These are phyloP conservation scores for Batillaria attramentaria DNA, from an alignment of 1,140 invertebrate species.

Conservation along the genomic window DNA sequence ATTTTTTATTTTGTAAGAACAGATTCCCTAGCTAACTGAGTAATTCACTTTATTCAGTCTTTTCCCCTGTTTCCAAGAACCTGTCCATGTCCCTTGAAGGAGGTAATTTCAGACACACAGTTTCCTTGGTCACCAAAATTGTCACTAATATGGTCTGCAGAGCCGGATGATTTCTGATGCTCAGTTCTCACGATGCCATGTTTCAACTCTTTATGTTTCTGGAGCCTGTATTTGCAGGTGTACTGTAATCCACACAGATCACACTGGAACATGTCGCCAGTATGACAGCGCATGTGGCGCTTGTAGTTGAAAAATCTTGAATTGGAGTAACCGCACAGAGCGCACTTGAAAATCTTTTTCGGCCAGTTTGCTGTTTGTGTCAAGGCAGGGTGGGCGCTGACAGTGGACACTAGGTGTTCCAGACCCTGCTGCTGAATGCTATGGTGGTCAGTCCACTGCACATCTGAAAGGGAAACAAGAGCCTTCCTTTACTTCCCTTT, in stretches of 20 bases:
- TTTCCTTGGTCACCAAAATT: too few species aligned
- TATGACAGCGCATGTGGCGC: constrained; percentile 1
- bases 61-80: too few species aligned
- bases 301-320: neutral
- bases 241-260: neutral
- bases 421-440: neutral
- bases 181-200: too few species aligned
- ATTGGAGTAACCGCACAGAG: neutral
- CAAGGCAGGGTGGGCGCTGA: neutral
- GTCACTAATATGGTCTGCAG: too few species aligned
- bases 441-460: neutral
- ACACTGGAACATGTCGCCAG: constrained; percentile 10
- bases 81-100: too few species aligned
- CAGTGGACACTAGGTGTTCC: neutral
- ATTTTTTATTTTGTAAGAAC: too few species aligned
- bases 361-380: neutral
- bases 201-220: constrained; percentile 1
- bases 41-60: too few species aligned
- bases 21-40: too few species aligned
- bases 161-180: too few species aligned
- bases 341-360: neutral
- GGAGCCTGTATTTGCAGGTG: constrained; percentile 15
- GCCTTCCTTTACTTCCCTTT: neutral
- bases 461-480: constrained; percentile 17
- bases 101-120: too few species aligned